A percentile compares a stretch with the other conserved stretches of the same genome.
Conservation (phyloP, 2,888 invertebrate species). For the Cyclophora punctaria region DNA sequence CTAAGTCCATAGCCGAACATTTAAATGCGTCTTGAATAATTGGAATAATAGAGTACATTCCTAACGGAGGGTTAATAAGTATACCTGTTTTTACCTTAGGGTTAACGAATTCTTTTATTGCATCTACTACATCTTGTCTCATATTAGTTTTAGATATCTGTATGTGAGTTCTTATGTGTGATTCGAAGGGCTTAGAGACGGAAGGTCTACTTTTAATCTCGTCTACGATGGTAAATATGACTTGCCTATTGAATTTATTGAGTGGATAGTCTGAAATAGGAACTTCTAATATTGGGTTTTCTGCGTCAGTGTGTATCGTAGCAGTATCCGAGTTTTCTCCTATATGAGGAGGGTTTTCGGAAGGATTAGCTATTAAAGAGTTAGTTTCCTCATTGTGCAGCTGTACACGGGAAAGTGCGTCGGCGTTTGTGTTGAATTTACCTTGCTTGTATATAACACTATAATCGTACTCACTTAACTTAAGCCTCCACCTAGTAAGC, state of each 20-base stretch:
- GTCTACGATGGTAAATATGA: constrained; percentile 14
- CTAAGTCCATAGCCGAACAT: constrained; percentile 18
- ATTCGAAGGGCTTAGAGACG: constrained; percentile 20
- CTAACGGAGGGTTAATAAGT: constrained; percentile 12
- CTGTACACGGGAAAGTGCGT: constrained; percentile 21
- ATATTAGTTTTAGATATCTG: constrained; percentile 18
- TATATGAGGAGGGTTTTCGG: neutral
- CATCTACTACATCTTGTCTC: constrained; percentile 17
- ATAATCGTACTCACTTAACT: constrained; percentile 16
- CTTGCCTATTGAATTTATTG: constrained; percentile 18
- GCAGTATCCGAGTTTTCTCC: constrained; percentile 4
- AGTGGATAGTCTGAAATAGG: constrained; percentile 19
- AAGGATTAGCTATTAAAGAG: constrained; percentile 4
- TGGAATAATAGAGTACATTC: constrained; percentile 16
- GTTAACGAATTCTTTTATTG: constrained; percentile 22
- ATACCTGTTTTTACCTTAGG: constrained; percentile 22
- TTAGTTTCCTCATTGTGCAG: neutral
- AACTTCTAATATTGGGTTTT: constrained; percentile 19
- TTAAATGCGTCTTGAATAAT: constrained; percentile 19
- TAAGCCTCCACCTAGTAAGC: constrained; percentile 30
- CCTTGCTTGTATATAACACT: constrained; percentile 13
- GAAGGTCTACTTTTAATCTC: constrained; percentile 14
- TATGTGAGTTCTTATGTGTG: constrained; percentile 13
- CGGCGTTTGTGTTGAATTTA: constrained; percentile 12
- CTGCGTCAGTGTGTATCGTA: constrained; percentile 14